Conservation (phyloP, 2,113 vertebrate genomes). For the Embiotoca jacksoni region DNA sequence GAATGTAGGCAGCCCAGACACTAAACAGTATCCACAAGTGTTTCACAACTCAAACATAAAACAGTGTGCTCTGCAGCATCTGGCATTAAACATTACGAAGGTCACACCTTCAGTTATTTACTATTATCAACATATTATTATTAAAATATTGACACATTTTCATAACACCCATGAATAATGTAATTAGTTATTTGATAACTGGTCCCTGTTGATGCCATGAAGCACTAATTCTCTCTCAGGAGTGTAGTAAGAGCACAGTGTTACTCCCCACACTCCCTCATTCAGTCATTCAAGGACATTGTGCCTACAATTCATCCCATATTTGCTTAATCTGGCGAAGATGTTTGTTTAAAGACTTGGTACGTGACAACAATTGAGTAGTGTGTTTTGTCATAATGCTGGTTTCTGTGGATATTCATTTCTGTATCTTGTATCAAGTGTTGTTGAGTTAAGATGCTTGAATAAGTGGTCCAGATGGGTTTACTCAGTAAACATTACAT, state of each 20-base stretch:
- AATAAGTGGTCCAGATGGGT: slow-evolving; percentile 49
- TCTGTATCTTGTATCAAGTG: neutral
- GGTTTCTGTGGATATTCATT: neutral
- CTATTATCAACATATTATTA: neutral
- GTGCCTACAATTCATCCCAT: neutral
- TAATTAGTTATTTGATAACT: neutral
- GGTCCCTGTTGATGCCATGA: neutral
- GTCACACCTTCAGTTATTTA: neutral
- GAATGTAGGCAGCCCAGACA: neutral
- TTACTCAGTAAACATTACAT: slow-evolving; percentile 16
- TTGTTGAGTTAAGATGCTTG: slow-evolving; percentile 9
- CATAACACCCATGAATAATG: neutral
- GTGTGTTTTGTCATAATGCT: neutral
- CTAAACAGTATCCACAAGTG: neutral
- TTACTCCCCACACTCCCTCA: neutral
- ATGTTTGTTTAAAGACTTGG: slow-evolving; percentile 6
- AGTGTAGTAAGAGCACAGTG: neutral
- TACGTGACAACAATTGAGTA: neutral
- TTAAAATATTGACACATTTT: neutral
- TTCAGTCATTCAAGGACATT: neutral
- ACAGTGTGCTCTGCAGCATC: neutral
- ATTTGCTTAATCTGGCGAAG: slow-evolving; percentile 11
- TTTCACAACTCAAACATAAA: neutral
- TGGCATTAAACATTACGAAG: neutral
- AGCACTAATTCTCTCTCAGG: neutral